Evolutionary conservation across 2,888 invertebrate genomes (phyloP).

Genomic region (Yponomeuta malinellus): DNA sequence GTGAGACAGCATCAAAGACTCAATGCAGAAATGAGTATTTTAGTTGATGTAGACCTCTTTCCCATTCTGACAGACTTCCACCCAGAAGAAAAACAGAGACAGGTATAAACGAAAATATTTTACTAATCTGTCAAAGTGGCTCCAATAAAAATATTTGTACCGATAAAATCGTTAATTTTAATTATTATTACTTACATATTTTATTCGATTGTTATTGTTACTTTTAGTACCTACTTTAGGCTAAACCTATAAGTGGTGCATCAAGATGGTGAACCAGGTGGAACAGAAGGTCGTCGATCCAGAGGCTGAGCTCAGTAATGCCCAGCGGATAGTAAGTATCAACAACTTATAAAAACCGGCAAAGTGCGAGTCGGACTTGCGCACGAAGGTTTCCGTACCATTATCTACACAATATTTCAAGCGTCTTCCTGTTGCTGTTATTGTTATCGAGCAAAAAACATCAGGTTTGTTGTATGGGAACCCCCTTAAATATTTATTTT

Average conservation of each 20-base stretch:
- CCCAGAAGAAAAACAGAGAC: not conserved
- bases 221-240: not conserved
- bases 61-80: not conserved
- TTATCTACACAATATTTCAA: too few species aligned
- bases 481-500: too few species aligned
- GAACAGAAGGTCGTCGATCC: constrained; percentile 60
- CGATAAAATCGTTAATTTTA: not conserved
- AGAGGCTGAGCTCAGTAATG: constrained; percentile 66
- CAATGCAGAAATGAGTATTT: too few species aligned
- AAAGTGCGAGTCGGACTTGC: too few species aligned
- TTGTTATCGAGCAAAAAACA: too few species aligned
- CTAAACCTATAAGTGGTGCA: not conserved
- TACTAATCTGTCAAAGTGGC: not conserved
- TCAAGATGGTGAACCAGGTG: constrained; percentile 50
- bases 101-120: not conserved
- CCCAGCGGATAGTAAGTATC: constrained; percentile 48
- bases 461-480: too few species aligned
- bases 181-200: not conserved
- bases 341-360: too few species aligned
- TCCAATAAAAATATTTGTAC: not conserved
- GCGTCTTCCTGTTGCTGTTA: too few species aligned
- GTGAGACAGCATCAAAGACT: too few species aligned
- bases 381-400: too few species aligned
- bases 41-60: too few species aligned
- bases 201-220: not conserved